Evolutionary conservation across 2,888 invertebrate genomes (phyloP).

Genomic region (Cheilosia soror): DNA sequence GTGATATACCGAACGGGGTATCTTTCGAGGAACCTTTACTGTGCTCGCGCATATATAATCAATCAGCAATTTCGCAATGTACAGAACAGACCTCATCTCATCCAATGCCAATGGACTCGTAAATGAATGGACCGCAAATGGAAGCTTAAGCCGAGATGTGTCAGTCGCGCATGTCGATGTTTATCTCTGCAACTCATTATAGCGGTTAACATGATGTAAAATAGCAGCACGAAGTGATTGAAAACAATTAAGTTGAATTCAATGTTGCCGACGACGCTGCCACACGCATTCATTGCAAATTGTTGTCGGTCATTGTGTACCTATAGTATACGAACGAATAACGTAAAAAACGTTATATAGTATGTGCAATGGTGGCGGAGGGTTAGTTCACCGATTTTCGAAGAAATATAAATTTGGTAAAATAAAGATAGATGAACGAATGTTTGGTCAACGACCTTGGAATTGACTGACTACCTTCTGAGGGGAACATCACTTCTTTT

Average conservation of each 20-base stretch:
- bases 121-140: conserved; percentile 52
- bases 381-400: too few relatives aligned
- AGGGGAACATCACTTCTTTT: too few relatives aligned
- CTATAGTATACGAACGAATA: neutral
- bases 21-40: conserved; percentile 44
- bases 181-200: conserved; percentile 74
- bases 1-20: conserved; percentile 40
- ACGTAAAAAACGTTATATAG: too few relatives aligned
- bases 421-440: too few relatives aligned
- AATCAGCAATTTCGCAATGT: conserved; percentile 67
- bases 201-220: conserved; percentile 70
- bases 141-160: conserved; percentile 62
- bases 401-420: too few relatives aligned
- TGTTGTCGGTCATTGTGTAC: neutral
- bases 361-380: too few relatives aligned
- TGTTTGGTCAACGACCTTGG: too few relatives aligned
- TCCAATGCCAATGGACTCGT: conserved; percentile 70
- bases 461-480: too few relatives aligned
- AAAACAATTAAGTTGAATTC: conserved; percentile 71
- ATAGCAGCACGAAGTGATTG: conserved; percentile 65
- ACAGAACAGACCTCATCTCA: conserved; percentile 36
- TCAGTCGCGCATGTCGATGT: conserved; percentile 72
- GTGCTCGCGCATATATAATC: conserved; percentile 41
- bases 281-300: conserved; percentile 24
- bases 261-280: conserved; percentile 22